Percentiles rank a stretch among this genome's conserved stretches.
Conservation (phyloP, 1,140 invertebrate species). For the Penaeus vannamei region DNA sequence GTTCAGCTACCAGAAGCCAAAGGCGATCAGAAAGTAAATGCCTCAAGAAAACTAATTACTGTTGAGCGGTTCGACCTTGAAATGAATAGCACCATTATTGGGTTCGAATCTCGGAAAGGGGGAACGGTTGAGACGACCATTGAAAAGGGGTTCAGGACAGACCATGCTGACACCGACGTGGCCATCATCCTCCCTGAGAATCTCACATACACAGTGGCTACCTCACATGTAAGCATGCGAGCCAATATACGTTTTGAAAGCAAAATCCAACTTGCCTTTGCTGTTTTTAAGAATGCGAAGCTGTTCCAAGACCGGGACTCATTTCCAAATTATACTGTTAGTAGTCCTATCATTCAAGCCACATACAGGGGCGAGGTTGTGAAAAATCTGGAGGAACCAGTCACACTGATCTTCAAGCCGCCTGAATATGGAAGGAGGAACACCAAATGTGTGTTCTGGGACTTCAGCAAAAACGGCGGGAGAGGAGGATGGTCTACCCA, state of each 20-base stretch:
- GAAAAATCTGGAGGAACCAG: slow-evolving; percentile 35
- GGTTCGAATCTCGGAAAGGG: slow-evolving; percentile 26
- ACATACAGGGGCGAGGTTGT: slow-evolving; percentile 45
- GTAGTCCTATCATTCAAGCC: slow-evolving; percentile 56
- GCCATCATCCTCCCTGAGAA: slow-evolving; percentile 59
- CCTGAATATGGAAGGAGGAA: slow-evolving; percentile 36
- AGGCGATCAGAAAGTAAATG: slow-evolving; percentile 7
- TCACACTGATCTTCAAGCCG: slow-evolving; percentile 46
- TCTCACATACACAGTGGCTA: slow-evolving; percentile 47
- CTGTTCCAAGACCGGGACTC: slow-evolving; percentile 44
- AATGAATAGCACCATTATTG: slow-evolving; percentile 47
- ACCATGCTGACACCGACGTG: not conserved
- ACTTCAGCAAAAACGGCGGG: slow-evolving; percentile 59
- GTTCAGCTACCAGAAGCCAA: slow-evolving; percentile 24
- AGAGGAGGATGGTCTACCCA: slow-evolving; percentile 67
- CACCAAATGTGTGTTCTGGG: slow-evolving; percentile 68
- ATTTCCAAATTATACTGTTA: slow-evolving; percentile 40
- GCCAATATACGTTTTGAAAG: not conserved
- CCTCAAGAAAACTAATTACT: slow-evolving; percentile 39
- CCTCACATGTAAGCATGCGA: not conserved
- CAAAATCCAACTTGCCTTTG: slow-evolving; percentile 51
- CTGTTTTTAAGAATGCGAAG: slow-evolving; percentile 47
- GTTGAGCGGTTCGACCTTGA: slow-evolving; percentile 39
- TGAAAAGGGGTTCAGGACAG: not conserved
- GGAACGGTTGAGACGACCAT: slow-evolving; percentile 10